Base-by-base conservation (phyloP, 2,113 vertebrate genomes). In the Sprattus sprattus region DNA sequence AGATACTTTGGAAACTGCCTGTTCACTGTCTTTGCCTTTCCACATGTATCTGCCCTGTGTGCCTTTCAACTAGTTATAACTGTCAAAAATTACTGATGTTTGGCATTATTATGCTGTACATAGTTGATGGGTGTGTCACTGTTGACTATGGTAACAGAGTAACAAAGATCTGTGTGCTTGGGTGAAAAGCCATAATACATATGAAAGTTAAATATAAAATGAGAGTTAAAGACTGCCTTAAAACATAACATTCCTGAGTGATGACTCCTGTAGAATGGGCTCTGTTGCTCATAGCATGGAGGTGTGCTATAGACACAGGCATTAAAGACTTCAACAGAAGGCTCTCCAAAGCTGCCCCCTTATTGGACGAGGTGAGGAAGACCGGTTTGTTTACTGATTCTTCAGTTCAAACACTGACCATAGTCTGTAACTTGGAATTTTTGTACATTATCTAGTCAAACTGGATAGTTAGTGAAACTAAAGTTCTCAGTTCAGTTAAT, bases 221-320 rank as follows among this genome's bases (percentile, higher is more conserved):
- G 13, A 13, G 39, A 78, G 25, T 78, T 78, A 71, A 8, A 71
- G 32, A 2, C 15, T 85, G 39, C 39, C 86, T 7, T 5, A 1
- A 71, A 32, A 87, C 32, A 47, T 64, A 28, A 82, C 10, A 85
- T 87, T 88, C 25, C 75, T 71, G 78, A 75, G 49, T 86, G 85
- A 85, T 84, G 85, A 89, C 64, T 89, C 88, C 89, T 86, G 8
- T 84, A 25, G 83, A 82, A 64, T 60, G 8, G 82, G n/a, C 52
- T 86, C 22, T 78, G 54, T 18, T 49, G 78, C 28, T 13, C 28
- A 71, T 71, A 13, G 3, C 64, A 1, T 32, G 28, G 28, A 13
- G 25, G 15, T 25, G 6, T n/a, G 64, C 25, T 28, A 9, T 67
- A 28, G 64, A 25, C 16, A 10, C 8, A 78, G 28, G 32, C 71